These are phyloP conservation scores for Struthio camelus DNA, from an alignment of 2,113 vertebrate species.

Conservation along the genomic window DNA sequence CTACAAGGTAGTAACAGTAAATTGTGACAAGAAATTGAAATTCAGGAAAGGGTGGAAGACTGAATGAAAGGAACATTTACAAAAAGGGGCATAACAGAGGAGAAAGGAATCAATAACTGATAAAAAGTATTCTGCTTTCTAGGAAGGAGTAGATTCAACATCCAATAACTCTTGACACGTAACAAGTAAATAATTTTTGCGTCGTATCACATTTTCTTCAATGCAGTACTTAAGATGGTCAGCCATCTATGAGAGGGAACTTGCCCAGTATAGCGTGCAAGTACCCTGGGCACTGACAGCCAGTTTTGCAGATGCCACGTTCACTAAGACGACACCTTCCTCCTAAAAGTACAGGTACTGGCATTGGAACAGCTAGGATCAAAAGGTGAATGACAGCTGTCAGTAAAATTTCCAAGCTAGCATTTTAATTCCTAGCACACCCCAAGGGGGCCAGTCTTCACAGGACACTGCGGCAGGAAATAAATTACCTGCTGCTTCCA, in stretches of 20 bases:
- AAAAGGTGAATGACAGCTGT: constrained; percentile 9
- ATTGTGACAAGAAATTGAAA: not conserved
- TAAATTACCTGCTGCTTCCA: not conserved
- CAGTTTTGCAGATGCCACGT: not conserved
- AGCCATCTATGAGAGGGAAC: not conserved
- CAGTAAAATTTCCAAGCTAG: not conserved
- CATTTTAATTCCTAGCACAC: not conserved
- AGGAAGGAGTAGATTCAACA: not conserved
- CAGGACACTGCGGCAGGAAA: not conserved
- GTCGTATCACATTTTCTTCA: not conserved
- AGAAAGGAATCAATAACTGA: not conserved
- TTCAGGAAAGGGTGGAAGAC: not conserved
- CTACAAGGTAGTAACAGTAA: not conserved
- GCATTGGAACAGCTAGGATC: not conserved
- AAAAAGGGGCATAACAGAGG: not conserved
- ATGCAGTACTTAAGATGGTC: not conserved
- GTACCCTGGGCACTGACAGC: not conserved
- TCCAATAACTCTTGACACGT: not conserved
- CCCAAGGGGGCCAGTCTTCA: not conserved
- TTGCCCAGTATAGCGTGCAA: not conserved
- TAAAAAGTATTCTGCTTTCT: not conserved
- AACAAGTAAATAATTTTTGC: not conserved
- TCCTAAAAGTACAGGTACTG: not conserved
- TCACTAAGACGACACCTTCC: not conserved
- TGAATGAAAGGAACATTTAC: not conserved